Evolutionary conservation across 1,140 invertebrate genomes (phyloP), one percentile per base, ranked within the genome.

Genomic region (Panagrolaimus sp.): DNA sequence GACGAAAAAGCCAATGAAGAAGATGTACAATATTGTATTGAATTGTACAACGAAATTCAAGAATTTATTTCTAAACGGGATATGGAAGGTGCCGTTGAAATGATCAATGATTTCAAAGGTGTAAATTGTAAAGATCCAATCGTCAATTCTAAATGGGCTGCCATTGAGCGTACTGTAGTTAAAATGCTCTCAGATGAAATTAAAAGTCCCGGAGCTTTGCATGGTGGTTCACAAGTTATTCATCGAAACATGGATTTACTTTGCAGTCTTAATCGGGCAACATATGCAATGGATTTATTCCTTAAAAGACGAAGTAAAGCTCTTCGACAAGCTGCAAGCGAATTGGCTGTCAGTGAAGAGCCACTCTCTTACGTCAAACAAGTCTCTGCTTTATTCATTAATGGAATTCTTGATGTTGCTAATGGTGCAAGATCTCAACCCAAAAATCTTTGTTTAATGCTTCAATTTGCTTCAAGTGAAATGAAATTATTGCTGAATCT

Each of bases 31-130:
- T 97, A 94, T 94, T 83, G 98, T 38, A 80, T 89, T 67, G 94
- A 96, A 84, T 88, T 94, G 0, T 89, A 91, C 21, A 94, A 97
- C 83, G 94, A 98, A 84, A 86, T 98, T 26, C 94, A 98, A 86
- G 94, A 96, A 17, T 89, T 90, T 71, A 93, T 98, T 75, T 95
- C 94, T n/a, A 93, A 97, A 84, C 88, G 95, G 76, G 92, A 96
- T 83, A 96, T 97, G 84, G 93, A 96, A 84, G 91, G 94, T 81
- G 93, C 95, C 17, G 91, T 94, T 70, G 88, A 89, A 70, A 85
- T 96, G 9, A 89, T 97, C 65, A 88, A 91, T 73, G 90, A 89
- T 84, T 89, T 89, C 80, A 78, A 84, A 46, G 69, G 77, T 28
- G 71, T 64, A 28, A 64, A 69, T 5, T 75, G 73, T 47, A 72